Conservation (phyloP, 2,113 vertebrate species). For the Cichladusa arquata region DNA sequence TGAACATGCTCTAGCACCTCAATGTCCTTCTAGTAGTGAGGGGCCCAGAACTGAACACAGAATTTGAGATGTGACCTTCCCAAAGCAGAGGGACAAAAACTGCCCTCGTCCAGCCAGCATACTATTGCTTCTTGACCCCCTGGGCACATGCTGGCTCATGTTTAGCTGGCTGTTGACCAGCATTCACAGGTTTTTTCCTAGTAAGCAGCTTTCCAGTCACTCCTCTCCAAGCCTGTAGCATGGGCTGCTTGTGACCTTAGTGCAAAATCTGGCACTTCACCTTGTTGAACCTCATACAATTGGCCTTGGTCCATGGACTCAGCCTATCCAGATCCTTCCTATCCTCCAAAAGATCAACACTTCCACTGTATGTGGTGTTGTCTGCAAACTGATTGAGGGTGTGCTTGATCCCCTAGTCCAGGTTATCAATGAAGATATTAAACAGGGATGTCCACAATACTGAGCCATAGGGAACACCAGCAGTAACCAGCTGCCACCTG, state of each 20-base stretch:
- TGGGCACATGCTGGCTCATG: too few relatives aligned
- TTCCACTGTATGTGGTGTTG: rapidly evolving
- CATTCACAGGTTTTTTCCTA: not conserved
- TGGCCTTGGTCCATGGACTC: not conserved
- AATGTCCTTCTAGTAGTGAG: not conserved
- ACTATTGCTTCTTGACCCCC: not conserved
- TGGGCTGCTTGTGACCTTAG: not conserved
- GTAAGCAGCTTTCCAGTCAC: not conserved
- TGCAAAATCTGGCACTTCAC: not conserved
- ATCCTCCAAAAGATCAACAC: not conserved
- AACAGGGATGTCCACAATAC: not conserved
- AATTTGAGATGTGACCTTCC: not conserved
- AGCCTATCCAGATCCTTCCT: not conserved
- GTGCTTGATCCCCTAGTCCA: not conserved
- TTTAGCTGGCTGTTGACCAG: not conserved
- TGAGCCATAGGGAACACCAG: not conserved
- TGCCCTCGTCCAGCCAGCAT: not conserved
- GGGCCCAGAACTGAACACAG: not conserved
- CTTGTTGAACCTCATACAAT: not conserved
- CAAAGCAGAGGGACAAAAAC: not conserved
- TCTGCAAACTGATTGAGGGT: not conserved
- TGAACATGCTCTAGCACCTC: rapidly evolving
- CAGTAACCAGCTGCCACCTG: not conserved
- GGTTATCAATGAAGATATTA: not conserved
- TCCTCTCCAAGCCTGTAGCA: not conserved